Evolutionary conservation across 2,113 vertebrate species (phyloP).

Genomic region (Triplophysa siluroides): DNA sequence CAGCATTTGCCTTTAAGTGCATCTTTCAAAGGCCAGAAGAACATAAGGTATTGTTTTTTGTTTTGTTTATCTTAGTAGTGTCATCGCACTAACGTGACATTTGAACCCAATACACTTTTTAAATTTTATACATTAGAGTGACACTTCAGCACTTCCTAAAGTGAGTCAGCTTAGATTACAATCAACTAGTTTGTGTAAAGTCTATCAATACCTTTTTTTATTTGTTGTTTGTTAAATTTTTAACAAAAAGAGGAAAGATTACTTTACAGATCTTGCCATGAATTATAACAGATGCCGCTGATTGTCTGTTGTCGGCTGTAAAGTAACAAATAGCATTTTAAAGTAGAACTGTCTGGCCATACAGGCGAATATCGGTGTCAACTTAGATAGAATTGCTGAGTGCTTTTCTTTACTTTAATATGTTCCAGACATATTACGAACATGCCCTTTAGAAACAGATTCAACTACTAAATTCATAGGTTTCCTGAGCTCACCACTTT

Average conservation of each 20-base stretch:
- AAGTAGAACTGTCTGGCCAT: conserved; percentile 32
- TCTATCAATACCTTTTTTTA: neutral
- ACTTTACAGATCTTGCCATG: conserved; percentile 5
- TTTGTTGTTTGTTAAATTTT: neutral
- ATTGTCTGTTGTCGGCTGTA: neutral
- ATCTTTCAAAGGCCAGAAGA: neutral
- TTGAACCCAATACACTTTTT: neutral
- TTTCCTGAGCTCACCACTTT: neutral
- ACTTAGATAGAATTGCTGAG: conserved; percentile 34
- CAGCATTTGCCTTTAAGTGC: neutral
- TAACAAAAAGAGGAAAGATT: neutral
- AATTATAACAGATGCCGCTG: conserved; percentile 32
- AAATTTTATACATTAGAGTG: neutral
- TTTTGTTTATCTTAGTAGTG: neutral
- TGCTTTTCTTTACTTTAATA: conserved; percentile 8
- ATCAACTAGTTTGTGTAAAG: neutral
- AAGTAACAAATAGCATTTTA: conserved; percentile 28
- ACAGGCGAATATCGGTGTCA: conserved; percentile 11
- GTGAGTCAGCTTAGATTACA: conserved; percentile 34
- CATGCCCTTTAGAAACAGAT: neutral
- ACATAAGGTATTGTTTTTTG: neutral
- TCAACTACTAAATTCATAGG: neutral
- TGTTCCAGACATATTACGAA: neutral
- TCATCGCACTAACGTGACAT: neutral
- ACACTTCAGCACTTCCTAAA: neutral